Conservation (phyloP, 2,888 invertebrate genomes). For the Anaspis maculata region DNA sequence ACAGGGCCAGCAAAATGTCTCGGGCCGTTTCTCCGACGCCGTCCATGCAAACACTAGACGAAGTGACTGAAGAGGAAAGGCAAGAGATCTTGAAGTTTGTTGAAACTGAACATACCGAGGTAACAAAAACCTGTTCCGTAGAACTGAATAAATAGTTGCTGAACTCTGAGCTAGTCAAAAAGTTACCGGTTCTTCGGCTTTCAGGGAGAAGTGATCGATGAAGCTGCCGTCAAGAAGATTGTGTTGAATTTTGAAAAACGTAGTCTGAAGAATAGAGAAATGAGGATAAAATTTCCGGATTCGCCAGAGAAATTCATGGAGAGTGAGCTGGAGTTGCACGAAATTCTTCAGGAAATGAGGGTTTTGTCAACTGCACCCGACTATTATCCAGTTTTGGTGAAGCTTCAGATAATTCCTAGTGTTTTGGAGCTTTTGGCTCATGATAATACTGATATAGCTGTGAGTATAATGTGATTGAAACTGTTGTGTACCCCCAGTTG, state of each 20-base stretch:
- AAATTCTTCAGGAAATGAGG: constrained; percentile 80
- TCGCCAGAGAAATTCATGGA: constrained; percentile 97
- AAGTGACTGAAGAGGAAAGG: constrained; percentile 60
- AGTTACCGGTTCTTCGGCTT: neutral
- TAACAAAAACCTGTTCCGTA: constrained; percentile 30
- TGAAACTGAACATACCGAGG: constrained; percentile 72
- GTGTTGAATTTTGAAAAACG: constrained; percentile 91
- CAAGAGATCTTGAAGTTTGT: constrained; percentile 76
- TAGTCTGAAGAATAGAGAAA: constrained; percentile 89
- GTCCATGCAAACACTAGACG: constrained; percentile 46
- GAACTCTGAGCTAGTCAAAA: too few relatives aligned
- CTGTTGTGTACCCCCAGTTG: too few relatives aligned
- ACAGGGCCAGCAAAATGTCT: constrained; percentile 45
- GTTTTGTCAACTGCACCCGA: constrained; percentile 93
- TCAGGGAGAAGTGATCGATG: constrained; percentile 81
- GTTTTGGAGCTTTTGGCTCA: constrained; percentile 88
- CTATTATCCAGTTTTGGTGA: constrained; percentile 84
- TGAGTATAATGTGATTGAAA: too few relatives aligned
- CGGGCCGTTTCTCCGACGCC: constrained; percentile 41
- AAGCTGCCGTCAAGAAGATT: constrained; percentile 77
- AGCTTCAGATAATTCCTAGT: constrained; percentile 80
- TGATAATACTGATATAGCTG: constrained; percentile 85
- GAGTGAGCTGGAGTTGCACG: constrained; percentile 74
- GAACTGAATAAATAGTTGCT: too few relatives aligned
- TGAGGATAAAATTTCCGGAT: constrained; percentile 97